Base-by-base conservation (phyloP, 2,797 vertebrate genomes). In the Rhinophrynus dorsalis region DNA sequence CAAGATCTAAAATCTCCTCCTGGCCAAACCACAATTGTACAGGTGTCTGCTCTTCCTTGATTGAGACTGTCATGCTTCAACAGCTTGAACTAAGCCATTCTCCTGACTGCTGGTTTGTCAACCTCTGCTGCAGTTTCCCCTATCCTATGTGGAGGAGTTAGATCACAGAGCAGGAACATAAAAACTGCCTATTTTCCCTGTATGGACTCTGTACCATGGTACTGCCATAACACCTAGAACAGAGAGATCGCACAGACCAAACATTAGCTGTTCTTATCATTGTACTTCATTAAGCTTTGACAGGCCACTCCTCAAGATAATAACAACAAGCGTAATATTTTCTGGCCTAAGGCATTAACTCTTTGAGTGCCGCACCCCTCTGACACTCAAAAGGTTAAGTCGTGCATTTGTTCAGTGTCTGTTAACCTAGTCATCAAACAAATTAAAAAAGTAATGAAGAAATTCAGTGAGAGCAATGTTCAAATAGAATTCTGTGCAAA, bases 231-330 rank as follows among this genome's bases (percentile, higher is more conserved):
- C 2, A 47, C 44, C 6, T 11, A 20, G 6, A 20, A 10, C 20
- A 47, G 17, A 47, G 6, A 21, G 17, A 21, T 20, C 44, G 9
- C 17, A 47, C 17, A 50, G 47, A 50, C 13, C 23, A 50, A 50
- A 50, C 47, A 50, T 50, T 50, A 50, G 21, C 21, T 50, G 11
- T 50, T 26, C 23, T 50, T 50, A 50, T 50, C 47, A 3, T n/a
- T 26, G 12, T 20, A 2, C 8, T 47, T 47, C 20, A 23, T 47
- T 3, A 10, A 6, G 44, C 7, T 47, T 47, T 20, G 18, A 10
- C 44, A 50, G 11, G 47, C 23, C 23, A 5, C 23, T 26, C 45
- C 44, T 47, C 44, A 47, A 47, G 44, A 47, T 17, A 47, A 21
- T 21, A 23, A 10, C 44, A 47, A 47, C 33, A 35, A 11, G 10